These are phyloP conservation scores for Anticlea derivata DNA, from an alignment of 2,888 invertebrate species.

Conservation along the genomic window DNA sequence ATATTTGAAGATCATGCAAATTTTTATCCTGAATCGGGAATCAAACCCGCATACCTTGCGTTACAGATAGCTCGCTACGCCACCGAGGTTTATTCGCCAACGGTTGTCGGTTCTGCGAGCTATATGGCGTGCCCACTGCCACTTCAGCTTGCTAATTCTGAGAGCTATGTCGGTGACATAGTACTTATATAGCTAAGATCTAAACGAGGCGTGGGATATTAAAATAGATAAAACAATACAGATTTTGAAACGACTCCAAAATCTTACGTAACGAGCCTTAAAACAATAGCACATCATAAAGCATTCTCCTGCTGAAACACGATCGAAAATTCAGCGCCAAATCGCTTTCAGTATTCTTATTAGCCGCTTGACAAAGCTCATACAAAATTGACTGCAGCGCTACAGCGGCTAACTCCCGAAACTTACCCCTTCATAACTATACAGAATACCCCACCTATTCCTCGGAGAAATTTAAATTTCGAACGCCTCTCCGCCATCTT, in stretches of 20 bases:
- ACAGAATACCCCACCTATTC: constrained; percentile 73
- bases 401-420: constrained; percentile 47
- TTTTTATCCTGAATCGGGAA: too few relatives aligned
- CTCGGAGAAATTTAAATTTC: constrained; percentile 80
- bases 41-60: too few relatives aligned
- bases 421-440: constrained; percentile 41
- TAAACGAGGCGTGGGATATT: too few relatives aligned
- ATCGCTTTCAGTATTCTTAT: constrained; percentile 36
- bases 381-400: constrained; percentile 54
- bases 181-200: too few relatives aligned
- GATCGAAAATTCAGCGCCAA: constrained; percentile 28
- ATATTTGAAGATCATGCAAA: too few relatives aligned
- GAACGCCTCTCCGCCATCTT: constrained; percentile 82
- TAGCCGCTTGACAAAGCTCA: constrained; percentile 48
- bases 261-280: constrained; percentile 27
- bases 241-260: constrained; percentile 9
- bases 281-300: constrained; percentile 29
- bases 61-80: too few relatives aligned
- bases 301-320: constrained; percentile 23
- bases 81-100: too few relatives aligned
- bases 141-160: too few relatives aligned
- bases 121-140: too few relatives aligned
- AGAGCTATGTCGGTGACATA: too few relatives aligned
- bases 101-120: too few relatives aligned
- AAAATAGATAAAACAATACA: too few relatives aligned